phyloP scores from a whole-genome alignment of 2,113 vertebrate species.

The Trogon melanurus region DNA sequence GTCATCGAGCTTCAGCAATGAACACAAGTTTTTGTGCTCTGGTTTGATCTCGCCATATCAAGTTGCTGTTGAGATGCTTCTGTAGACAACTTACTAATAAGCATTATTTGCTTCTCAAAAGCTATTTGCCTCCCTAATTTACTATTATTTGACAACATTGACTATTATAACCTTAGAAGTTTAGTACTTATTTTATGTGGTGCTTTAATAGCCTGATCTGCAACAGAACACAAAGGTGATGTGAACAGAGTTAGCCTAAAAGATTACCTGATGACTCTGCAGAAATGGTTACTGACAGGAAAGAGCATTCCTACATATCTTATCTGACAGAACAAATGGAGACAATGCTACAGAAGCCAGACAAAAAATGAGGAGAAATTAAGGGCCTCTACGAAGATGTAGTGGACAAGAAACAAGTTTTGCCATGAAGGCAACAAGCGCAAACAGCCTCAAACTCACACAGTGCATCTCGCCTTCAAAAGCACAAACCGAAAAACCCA shows the following conservation, averaged over 20 bases:
- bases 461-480: rapidly evolving
- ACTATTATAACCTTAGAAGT: not conserved
- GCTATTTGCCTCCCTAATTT: not conserved
- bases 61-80: not conserved
- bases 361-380: constrained; percentile 11
- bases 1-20: not conserved
- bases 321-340: constrained; percentile 13
- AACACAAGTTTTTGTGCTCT: not conserved
- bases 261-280: not conserved
- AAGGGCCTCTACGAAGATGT: not conserved
- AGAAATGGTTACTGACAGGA: constrained; percentile 7
- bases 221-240: not conserved
- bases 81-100: not conserved
- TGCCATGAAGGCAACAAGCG: not conserved
- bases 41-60: rapidly evolving
- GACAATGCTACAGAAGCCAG: not conserved
- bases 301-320: not conserved
- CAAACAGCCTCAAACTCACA: rapidly evolving
- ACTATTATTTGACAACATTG: not conserved
- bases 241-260: not conserved
- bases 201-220: not conserved
- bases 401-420: not conserved
- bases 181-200: not conserved
- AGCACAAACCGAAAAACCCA: rapidly evolving
- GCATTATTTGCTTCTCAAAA: not conserved